Percentiles rank a stretch among this genome's conserved stretches.
phyloP scores from a whole-genome alignment of 2,113 vertebrate species.

The Garra rufa region DNA sequence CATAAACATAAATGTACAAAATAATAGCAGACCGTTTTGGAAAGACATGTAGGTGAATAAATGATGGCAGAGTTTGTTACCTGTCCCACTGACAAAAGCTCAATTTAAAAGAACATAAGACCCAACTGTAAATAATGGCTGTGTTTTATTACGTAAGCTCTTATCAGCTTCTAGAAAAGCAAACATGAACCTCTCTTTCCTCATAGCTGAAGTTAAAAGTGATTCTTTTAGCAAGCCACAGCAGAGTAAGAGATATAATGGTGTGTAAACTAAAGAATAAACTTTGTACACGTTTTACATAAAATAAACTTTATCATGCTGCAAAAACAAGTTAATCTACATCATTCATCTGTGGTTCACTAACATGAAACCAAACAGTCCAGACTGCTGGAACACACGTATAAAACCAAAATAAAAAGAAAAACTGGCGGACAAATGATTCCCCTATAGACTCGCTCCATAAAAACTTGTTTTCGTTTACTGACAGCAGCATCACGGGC shows the following conservation, averaged over 20 bases:
- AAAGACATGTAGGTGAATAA: background rate
- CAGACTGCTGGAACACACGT: background rate
- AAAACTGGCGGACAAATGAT: constrained; percentile 5
- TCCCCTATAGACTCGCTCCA: constrained; percentile 7
- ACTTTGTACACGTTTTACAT: too few species aligned
- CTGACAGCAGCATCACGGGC: constrained; percentile 22
- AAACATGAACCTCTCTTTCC: constrained; percentile 37
- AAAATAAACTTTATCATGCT: background rate
- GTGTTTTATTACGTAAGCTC: constrained; percentile 16
- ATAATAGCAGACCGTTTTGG: rapidly evolving
- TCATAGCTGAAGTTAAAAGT: constrained; percentile 24
- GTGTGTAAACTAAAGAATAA: background rate
- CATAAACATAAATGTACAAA: background rate
- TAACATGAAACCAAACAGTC: background rate
- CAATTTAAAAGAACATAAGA: background rate
- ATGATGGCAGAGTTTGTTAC: background rate
- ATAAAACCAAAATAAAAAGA: background rate
- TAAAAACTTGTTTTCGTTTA: constrained; percentile 32
- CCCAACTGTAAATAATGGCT: background rate
- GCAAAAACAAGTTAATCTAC: background rate
- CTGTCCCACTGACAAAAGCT: background rate
- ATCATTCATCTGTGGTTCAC: background rate
- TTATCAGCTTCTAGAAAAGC: constrained; percentile 55
- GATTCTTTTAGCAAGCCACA: background rate
- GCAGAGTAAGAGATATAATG: background rate